phyloP scores from a whole-genome alignment of 35 echinoderm and acorn worm species.

The Stichopus chloronotus region DNA sequence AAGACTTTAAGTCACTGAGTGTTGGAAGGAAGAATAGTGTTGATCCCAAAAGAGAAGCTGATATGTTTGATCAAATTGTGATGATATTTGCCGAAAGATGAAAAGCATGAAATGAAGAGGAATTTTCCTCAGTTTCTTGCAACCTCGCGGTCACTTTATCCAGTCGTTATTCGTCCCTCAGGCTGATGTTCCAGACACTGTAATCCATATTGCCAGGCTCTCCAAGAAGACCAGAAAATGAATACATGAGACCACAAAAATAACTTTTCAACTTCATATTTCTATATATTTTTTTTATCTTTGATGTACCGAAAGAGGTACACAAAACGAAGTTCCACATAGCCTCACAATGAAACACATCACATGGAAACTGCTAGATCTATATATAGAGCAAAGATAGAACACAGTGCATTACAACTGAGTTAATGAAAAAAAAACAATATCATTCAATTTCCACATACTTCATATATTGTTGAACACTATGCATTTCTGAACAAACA shows the following conservation, averaged over 20 bases:
- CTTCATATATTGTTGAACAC: not conserved
- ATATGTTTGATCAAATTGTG: no score
- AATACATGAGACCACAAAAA: not conserved
- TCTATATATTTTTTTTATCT: slow-evolving; percentile 7
- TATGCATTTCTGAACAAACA: not conserved
- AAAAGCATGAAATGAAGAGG: no score
- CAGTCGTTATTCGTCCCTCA: no score
- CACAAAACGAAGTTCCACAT: not conserved
- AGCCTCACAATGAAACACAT: not conserved
- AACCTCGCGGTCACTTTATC: no score
- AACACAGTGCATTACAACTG: not conserved
- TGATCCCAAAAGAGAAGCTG: no score
- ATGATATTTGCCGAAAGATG: no score
- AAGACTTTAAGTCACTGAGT: no score
- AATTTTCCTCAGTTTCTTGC: no score
- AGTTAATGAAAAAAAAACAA: not conserved
- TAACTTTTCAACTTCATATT: not conserved
- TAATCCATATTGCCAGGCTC: no score
- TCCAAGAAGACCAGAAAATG: no score
- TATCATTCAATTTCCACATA: not conserved
- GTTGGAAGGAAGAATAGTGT: no score
- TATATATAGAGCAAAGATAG: not conserved
- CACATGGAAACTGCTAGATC: not conserved
- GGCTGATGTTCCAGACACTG: no score
- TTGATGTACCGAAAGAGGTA: not conserved